Evolutionary conservation across 2,113 vertebrate species (phyloP).

Genomic region (Lipotes vexillifer): DNA sequence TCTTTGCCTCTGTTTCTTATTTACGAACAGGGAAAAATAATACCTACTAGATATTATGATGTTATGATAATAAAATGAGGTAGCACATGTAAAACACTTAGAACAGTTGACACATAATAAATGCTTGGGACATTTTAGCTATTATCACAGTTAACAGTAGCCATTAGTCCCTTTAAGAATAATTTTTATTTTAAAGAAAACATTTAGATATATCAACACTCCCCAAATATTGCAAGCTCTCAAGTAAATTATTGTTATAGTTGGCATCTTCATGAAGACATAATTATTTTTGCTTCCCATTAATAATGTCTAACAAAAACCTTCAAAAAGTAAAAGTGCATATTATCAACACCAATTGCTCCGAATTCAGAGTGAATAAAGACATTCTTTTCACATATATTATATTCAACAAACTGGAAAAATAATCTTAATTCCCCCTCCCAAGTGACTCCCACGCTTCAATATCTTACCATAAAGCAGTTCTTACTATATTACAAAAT

Average conservation of each 20-base stretch:
- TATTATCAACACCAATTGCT: not conserved
- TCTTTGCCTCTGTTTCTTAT: not conserved
- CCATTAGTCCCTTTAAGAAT: not conserved
- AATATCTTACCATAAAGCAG: not conserved
- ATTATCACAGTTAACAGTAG: not conserved
- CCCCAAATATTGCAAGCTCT: not conserved
- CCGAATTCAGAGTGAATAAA: conserved; percentile 5
- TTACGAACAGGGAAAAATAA: not conserved
- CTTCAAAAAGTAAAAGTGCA: not conserved
- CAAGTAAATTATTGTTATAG: not conserved
- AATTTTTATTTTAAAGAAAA: conserved; percentile 5
- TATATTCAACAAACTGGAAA: not conserved
- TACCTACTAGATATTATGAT: not conserved
- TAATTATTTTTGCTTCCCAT: not conserved
- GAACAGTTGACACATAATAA: not conserved
- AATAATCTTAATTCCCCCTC: not conserved
- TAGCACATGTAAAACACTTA: not conserved
- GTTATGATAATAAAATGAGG: not conserved
- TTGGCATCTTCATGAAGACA: too few relatives aligned
- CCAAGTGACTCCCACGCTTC: not conserved
- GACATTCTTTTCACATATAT: not conserved
- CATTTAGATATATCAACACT: not conserved
- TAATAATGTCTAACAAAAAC: not conserved
- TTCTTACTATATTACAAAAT: not conserved
- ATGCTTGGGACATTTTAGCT: not conserved